Evolutionary conservation across 2,113 vertebrate genomes (phyloP).

Genomic region (Toxotes jaculatrix): DNA sequence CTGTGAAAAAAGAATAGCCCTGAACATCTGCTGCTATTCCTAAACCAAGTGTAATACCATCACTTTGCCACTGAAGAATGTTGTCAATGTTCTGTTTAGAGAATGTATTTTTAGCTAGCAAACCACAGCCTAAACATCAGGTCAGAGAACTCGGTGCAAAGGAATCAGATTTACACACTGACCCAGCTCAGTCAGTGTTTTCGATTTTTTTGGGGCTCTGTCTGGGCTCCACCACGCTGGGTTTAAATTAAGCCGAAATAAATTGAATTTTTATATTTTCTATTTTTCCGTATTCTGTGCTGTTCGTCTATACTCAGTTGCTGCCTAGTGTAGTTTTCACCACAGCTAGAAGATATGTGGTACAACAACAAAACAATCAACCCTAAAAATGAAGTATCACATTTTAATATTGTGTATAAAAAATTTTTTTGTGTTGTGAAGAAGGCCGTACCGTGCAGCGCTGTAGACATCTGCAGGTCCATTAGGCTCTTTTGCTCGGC

Average conservation of each 20-base stretch:
- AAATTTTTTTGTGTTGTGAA: neutral
- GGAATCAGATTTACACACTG: neutral
- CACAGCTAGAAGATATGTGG: too few species aligned
- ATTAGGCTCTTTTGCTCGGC: slow-evolving; percentile 86
- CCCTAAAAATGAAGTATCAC: too few species aligned
- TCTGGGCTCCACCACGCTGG: neutral
- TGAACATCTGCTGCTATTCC: neutral
- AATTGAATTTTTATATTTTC: too few species aligned
- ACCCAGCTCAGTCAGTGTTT: neutral
- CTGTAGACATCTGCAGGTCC: slow-evolving; percentile 89
- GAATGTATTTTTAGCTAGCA: neutral
- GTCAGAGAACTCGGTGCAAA: neutral
- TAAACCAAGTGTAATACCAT: neutral
- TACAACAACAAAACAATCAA: too few species aligned
- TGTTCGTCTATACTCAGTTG: neutral
- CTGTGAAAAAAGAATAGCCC: neutral
- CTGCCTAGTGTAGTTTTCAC: too few species aligned
- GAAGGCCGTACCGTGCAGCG: slow-evolving; percentile 85
- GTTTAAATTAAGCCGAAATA: neutral
- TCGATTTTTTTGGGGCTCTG: neutral
- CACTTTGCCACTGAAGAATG: neutral
- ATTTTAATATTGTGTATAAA: too few species aligned
- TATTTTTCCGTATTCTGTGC: too few species aligned
- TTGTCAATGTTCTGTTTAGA: neutral
- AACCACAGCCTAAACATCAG: neutral